Percentiles rank a stretch among this genome's conserved stretches.
Conservation (phyloP, 2,113 vertebrate genomes). For the Corydoras sp. region DNA sequence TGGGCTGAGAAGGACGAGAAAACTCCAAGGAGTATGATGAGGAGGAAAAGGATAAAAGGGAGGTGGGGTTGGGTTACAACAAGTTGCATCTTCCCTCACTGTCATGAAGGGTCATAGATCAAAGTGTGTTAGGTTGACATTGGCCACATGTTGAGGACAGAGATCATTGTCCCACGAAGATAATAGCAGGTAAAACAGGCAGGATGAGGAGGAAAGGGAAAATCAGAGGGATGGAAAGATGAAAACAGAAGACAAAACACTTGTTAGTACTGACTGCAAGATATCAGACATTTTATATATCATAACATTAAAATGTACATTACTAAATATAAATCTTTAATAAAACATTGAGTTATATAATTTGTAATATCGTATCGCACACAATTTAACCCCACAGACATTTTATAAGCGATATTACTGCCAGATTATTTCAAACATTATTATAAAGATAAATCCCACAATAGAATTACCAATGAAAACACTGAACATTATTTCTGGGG, state of each 20-base stretch:
- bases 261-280: slow-evolving; percentile 62
- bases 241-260: slow-evolving; percentile 66
- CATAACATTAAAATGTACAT: not conserved
- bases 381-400: too few species aligned
- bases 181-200: slow-evolving; percentile 45
- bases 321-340: too few species aligned
- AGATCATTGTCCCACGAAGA: slow-evolving; percentile 28
- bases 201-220: slow-evolving; percentile 33
- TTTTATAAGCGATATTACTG: too few species aligned
- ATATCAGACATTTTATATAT: slow-evolving; percentile 44
- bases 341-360: too few species aligned
- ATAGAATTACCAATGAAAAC: too few species aligned
- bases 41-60: slow-evolving; percentile 23
- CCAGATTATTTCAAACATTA: too few species aligned
- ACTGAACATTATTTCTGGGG: too few species aligned
- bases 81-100: slow-evolving; percentile 30
- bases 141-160: not conserved
- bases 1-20: slow-evolving; percentile 15
- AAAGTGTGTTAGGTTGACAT: slow-evolving; percentile 16
- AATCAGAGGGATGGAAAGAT: slow-evolving; percentile 56
- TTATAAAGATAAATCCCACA: too few species aligned
- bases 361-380: too few species aligned
- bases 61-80: slow-evolving; percentile 31
- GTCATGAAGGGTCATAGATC: slow-evolving; percentile 15
- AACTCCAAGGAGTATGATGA: slow-evolving; percentile 26